Percentiles rank a stretch among this genome's conserved stretches.
These are phyloP conservation scores for Eilema depressum DNA, from an alignment of 2,888 invertebrate genomes.

Conservation along the genomic window DNA sequence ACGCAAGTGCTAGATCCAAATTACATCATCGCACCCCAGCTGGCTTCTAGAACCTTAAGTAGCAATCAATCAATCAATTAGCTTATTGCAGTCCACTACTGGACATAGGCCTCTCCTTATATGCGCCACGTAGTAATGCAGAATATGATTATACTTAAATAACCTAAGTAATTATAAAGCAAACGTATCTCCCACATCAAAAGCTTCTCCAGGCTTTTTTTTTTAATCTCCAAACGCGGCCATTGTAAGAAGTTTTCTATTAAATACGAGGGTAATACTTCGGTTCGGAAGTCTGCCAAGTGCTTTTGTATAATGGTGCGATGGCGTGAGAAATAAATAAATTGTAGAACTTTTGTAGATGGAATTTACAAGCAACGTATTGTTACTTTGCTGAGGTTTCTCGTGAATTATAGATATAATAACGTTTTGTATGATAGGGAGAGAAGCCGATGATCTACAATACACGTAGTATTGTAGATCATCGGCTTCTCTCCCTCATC, in stretches of 20 bases:
- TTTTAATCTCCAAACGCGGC: background rate
- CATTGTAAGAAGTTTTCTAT: background rate
- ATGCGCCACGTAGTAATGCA: too few species aligned
- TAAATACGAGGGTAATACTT: background rate
- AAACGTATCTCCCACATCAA: background rate
- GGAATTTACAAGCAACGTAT: background rate
- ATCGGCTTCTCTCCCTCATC: too few species aligned
- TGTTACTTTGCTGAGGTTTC: background rate
- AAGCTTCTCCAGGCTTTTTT: background rate
- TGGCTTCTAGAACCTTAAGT: too few species aligned
- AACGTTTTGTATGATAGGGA: too few species aligned
- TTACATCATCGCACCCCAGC: too few species aligned
- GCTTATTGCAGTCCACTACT: too few species aligned
- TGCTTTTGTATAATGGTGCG: background rate
- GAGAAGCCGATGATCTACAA: too few species aligned
- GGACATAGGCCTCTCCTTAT: too few species aligned
- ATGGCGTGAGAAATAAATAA: background rate
- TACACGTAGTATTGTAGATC: too few species aligned
- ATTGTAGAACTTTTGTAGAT: background rate
- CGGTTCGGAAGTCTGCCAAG: slow-evolving; percentile 1
- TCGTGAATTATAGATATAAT: background rate
- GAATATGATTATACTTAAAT: too few species aligned
- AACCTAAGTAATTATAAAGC: background rate
- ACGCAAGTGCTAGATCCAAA: too few species aligned
- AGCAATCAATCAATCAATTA: too few species aligned